These are phyloP conservation scores for Pseudopleuronectes americanus DNA, from an alignment of 2,797 vertebrate genomes.

Conservation along the genomic window DNA sequence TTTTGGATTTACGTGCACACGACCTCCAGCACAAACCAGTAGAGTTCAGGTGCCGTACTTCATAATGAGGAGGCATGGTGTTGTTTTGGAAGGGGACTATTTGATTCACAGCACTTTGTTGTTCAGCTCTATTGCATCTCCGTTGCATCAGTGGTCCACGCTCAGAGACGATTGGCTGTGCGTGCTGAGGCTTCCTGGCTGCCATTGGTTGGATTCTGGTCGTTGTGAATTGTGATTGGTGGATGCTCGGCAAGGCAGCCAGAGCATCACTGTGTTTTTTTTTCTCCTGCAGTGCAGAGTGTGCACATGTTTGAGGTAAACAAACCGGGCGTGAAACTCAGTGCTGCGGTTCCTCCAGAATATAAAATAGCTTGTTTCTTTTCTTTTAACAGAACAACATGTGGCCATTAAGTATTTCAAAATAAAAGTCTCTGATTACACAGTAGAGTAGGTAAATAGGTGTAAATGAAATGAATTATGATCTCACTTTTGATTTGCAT, in stretches of 20 bases:
- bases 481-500: background rate
- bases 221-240: slow-evolving; percentile 77
- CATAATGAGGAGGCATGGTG: background rate
- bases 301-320: slow-evolving; percentile 87
- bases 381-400: background rate
- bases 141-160: slow-evolving; percentile 86
- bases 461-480: background rate
- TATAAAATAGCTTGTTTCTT: slow-evolving; percentile 1
- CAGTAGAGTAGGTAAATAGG: background rate
- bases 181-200: slow-evolving; percentile 22
- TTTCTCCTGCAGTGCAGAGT: slow-evolving; percentile 63
- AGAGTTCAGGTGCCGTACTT: background rate
- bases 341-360: slow-evolving; percentile 32
- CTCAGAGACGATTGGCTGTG: slow-evolving; percentile 74
- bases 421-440: background rate
- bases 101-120: slow-evolving; percentile 78
- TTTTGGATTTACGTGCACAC: background rate
- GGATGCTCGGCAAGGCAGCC: slow-evolving; percentile 66
- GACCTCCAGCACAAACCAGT: background rate
- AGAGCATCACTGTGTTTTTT: slow-evolving; percentile 56
- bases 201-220: slow-evolving; percentile 74
- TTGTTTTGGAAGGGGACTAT: slow-evolving; percentile 74
- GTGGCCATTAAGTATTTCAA: background rate
- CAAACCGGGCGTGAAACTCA: slow-evolving; percentile 75
- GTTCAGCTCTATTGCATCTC: slow-evolving; percentile 83